These are phyloP conservation scores for Machimus rusticus DNA, from an alignment of 2,888 invertebrate genomes.

Conservation along the genomic window DNA sequence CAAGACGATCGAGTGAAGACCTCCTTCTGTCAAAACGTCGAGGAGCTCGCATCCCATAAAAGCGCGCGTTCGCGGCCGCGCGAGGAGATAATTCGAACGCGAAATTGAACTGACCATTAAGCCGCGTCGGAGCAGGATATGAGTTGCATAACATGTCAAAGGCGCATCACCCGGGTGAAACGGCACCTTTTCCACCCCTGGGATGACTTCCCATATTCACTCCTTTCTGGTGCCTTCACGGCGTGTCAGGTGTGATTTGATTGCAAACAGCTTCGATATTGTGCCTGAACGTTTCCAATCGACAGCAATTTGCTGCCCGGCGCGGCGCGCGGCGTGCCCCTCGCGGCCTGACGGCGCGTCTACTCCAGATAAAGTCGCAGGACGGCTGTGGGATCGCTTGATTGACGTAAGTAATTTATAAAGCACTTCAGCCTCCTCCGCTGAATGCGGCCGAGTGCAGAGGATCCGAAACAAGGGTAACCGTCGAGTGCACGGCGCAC, in stretches of 20 bases:
- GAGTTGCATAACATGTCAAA: constrained; percentile 34
- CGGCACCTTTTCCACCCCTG: constrained; percentile 23
- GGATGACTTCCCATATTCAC: constrained; percentile 35
- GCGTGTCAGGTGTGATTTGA: constrained; percentile 50
- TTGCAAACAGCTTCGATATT: constrained; percentile 51
- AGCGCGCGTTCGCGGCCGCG: not conserved
- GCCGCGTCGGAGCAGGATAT: not conserved
- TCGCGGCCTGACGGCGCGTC: not conserved
- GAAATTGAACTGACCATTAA: constrained; percentile 35
- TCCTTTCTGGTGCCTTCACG: constrained; percentile 43
- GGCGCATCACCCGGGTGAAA: constrained; percentile 3
- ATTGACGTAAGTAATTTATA: constrained; percentile 49
- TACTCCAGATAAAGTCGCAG: constrained; percentile 7
- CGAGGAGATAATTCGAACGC: not conserved
- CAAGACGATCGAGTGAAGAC: not conserved
- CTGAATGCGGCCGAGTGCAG: not conserved
- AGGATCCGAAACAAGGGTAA: constrained; percentile 22
- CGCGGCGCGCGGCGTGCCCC: not conserved
- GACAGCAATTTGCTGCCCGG: constrained; percentile 44
- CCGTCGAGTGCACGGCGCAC: constrained; percentile 13
- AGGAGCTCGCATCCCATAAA: not conserved
- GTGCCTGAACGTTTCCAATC: constrained; percentile 50
- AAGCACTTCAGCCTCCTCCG: constrained; percentile 41
- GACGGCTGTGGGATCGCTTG: constrained; percentile 4
- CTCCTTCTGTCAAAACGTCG: not conserved